Conservation (phyloP, 2,797 vertebrate species). For the Sebastiscus tertius region DNA sequence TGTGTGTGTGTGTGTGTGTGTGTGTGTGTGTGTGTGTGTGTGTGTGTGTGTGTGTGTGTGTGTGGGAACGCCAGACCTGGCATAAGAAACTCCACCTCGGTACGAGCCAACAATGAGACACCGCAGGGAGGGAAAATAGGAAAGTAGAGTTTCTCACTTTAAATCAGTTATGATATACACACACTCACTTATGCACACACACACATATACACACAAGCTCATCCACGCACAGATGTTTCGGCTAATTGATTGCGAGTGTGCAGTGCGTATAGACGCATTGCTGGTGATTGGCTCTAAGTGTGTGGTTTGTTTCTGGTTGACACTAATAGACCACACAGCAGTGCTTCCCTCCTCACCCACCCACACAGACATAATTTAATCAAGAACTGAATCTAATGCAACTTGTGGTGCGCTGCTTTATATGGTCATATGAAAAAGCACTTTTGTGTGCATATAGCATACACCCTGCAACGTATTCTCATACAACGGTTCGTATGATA, state of each 20-base stretch:
- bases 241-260: constrained; percentile 68
- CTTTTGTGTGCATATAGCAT: neutral
- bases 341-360: constrained; percentile 32
- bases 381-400: constrained; percentile 41
- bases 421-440: constrained; percentile 16
- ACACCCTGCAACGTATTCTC: too few species aligned
- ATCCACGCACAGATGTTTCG: constrained; percentile 64
- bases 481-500: too few species aligned
- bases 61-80: constrained; percentile 62
- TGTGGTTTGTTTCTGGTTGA: constrained; percentile 73
- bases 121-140: constrained; percentile 54
- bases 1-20: constrained; percentile 21
- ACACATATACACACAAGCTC: constrained; percentile 28
- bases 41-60: constrained; percentile 13
- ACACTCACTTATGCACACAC: constrained; percentile 21
- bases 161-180: constrained; percentile 66
- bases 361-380: constrained; percentile 58
- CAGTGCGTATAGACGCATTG: constrained; percentile 42
- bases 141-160: constrained; percentile 64
- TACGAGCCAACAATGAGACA: constrained; percentile 60
- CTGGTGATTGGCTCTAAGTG: constrained; percentile 75
- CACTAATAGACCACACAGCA: constrained; percentile 70
- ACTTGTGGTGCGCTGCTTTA: constrained; percentile 23
- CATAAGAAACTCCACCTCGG: constrained; percentile 45
- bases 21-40: constrained; percentile 19